Evolutionary conservation across 2,797 vertebrate species (phyloP), one percentile per base, ranked within the genome.

Genomic region (Helarctos malayanus): DNA sequence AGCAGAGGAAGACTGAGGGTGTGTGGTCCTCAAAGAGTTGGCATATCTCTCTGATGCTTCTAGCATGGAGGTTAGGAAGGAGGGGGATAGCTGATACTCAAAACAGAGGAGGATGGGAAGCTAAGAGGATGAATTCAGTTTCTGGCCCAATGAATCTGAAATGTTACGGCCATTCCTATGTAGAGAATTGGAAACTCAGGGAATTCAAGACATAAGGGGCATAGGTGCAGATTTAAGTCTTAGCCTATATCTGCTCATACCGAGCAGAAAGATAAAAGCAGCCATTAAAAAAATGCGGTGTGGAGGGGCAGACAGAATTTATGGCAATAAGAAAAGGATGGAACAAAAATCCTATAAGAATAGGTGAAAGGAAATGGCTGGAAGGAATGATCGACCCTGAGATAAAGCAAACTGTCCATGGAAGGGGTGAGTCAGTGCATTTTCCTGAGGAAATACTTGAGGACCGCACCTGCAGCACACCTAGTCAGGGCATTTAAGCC

Each of bases 391-490:
- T 47, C 9, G 27, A 2, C 2, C 23, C 12, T 14, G 5, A 92
- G 38, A 80, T 54, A n/a, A 59, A 73, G 25, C 4, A 21, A 18
- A 68, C 0, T n/a, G 15, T 16, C 49, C 35, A 3, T 1, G 25
- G 19, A 59, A 56, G 2, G 11, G 3, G 3, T 12, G 3, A 16
- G 5, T 3, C 19, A 18, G 2, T 14, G 23, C 12, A 27, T n/a
- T 82, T 76, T 73, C 47, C 23, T 29, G 18, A 61, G 57, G 7
- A 15, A 71, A n/a, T 45, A 19, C 7, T 3, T 29, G 27, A 76
- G 59, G 41, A 79, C n/a, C 27, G n/a, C 75, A 25, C 5, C 10
- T 49, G 5, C 35, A 61, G 10, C 23, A n/a, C 3, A 7, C 23
- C 13, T 16, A 14, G 2, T 35, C 41, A 25, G 29, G n/a, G 47